Percentiles rank a stretch among this genome's conserved stretches.
phyloP scores from a whole-genome alignment of 2,113 vertebrate species.

The Macheiramphus alcinus region DNA sequence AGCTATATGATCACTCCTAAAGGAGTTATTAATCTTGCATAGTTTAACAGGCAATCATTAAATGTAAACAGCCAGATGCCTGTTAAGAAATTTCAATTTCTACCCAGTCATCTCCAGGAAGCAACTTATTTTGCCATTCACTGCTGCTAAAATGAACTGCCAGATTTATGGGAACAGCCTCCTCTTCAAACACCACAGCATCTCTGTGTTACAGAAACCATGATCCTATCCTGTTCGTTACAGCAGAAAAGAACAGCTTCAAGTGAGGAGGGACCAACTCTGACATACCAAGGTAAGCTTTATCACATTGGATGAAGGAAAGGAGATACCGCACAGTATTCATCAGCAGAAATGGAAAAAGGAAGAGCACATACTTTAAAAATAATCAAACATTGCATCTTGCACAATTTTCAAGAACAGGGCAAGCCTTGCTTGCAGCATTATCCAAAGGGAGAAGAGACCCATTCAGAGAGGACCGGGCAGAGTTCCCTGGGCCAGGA shows the following conservation, averaged over 20 bases:
- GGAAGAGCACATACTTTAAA: fast-evolving
- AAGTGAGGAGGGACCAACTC: neutral
- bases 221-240: fast-evolving
- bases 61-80: neutral
- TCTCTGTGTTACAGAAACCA: neutral
- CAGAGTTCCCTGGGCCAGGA: neutral
- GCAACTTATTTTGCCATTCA: neutral
- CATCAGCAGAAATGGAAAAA: neutral
- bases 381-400: fast-evolving
- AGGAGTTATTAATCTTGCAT: neutral
- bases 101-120: neutral
- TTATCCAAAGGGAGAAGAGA: neutral
- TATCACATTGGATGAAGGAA: fast-evolving
- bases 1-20: neutral
- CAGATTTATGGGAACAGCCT: neutral
- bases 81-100: neutral
- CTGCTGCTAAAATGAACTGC: neutral
- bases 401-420: neutral
- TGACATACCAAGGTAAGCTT: fast-evolving
- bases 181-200: neutral
- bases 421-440: fast-evolving
- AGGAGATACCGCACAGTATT: neutral
- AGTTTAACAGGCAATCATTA: neutral
- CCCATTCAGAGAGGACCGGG: fast-evolving
- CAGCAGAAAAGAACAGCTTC: neutral